Percentiles rank a stretch among this genome's conserved stretches.
phyloP scores from a whole-genome alignment of 1,140 invertebrate genomes.

The Pteromalus puparum region DNA sequence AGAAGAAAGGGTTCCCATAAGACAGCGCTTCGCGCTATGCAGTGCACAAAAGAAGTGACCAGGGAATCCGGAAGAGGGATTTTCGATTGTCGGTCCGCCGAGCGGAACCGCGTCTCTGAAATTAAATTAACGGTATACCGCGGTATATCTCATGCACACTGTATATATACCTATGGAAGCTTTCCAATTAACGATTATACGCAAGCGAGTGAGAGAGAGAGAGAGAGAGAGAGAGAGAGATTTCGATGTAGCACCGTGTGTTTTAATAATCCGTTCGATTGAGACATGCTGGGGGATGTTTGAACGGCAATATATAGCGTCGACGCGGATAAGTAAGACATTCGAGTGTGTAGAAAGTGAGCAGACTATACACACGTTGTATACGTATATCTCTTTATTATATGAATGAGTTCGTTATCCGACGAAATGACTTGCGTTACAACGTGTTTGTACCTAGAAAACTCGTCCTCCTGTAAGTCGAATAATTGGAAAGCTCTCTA shows the following conservation, averaged over 20 bases:
- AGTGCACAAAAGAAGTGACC: not conserved
- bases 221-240: not conserved
- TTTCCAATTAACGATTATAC: not conserved
- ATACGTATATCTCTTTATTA: not conserved
- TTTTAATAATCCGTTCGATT: not conserved
- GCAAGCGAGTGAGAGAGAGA: too few relatives aligned
- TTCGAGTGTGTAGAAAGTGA: not conserved
- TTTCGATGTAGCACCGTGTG: not conserved
- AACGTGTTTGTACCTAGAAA: not conserved
- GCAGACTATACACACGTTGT: too few relatives aligned
- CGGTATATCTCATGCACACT: too few relatives aligned
- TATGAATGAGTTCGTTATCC: not conserved
- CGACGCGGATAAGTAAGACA: not conserved
- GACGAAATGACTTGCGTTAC: not conserved
- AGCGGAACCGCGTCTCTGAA: constrained; percentile 44
- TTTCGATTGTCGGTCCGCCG: constrained; percentile 37
- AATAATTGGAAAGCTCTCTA: not conserved
- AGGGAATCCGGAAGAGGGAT: constrained; percentile 38
- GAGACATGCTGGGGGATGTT: not conserved
- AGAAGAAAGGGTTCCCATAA: constrained; percentile 10
- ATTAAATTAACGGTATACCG: constrained; percentile 48
- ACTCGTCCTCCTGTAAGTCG: too few relatives aligned
- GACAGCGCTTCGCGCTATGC: not conserved
- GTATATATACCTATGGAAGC: not conserved
- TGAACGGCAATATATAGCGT: not conserved